phyloP scores from a whole-genome alignment of 2,888 invertebrate species.

The Lacanobia oleracea region DNA sequence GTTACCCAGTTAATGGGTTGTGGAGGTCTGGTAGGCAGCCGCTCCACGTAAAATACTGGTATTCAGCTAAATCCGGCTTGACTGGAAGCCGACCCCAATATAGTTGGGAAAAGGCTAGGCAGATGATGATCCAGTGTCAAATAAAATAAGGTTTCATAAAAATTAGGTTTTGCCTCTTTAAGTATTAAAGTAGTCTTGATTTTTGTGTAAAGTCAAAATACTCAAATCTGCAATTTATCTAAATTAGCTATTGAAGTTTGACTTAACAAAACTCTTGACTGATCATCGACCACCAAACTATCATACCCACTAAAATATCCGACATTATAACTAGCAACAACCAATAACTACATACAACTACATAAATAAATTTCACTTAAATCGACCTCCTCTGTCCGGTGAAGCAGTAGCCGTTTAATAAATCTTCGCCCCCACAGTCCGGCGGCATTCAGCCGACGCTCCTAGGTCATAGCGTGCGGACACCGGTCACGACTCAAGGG shows the following conservation, averaged over 20 bases:
- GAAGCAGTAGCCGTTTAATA: constrained; percentile 83
- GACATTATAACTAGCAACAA: constrained; percentile 55
- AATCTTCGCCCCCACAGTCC: constrained; percentile 82
- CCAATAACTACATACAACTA: constrained; percentile 74
- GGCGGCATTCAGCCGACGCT: constrained; percentile 52
- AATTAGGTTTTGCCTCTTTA: background rate
- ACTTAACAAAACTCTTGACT: constrained; percentile 13
- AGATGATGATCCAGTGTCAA: too few species aligned
- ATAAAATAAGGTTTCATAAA: too few species aligned
- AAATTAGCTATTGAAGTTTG: background rate
- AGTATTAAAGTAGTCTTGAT: too few species aligned
- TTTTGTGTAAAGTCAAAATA: too few species aligned
- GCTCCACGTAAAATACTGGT: too few species aligned
- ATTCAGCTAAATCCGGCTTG: too few species aligned
- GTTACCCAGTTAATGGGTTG: too few species aligned
- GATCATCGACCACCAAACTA: constrained; percentile 17
- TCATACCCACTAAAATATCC: constrained; percentile 28
- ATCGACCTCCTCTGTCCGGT: constrained; percentile 69
- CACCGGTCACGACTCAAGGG: constrained; percentile 63
- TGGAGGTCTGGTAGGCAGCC: too few species aligned
- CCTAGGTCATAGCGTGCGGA: constrained; percentile 65
- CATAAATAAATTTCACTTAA: constrained; percentile 77
- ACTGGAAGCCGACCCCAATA: too few species aligned
- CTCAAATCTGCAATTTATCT: background rate
- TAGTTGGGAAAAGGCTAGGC: too few species aligned